Conservation (phyloP, 2,797 vertebrate genomes). For the Apodemus agrarius region DNA sequence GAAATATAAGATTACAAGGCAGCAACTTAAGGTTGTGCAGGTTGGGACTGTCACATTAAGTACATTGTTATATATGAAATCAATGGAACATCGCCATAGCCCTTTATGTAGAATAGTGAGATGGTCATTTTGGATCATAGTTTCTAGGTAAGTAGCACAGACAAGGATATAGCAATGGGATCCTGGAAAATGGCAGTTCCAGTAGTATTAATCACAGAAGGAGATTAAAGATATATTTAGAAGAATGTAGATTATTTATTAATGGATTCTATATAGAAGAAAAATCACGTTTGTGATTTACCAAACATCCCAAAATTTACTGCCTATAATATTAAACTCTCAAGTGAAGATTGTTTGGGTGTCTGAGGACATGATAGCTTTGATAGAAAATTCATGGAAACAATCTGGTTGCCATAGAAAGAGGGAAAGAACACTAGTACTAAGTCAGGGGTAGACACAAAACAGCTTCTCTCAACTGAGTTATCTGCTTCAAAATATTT, state of each 20-base stretch:
- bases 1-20: not conserved
- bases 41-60: not conserved
- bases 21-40: not conserved
- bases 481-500: not conserved
- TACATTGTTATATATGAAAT: not conserved
- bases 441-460: not conserved
- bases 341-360: not conserved
- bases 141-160: not conserved
- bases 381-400: not conserved
- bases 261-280: not conserved
- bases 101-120: not conserved
- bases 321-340: not conserved
- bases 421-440: not conserved
- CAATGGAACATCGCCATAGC: not conserved
- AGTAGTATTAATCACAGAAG: not conserved
- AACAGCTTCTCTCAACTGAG: not conserved
- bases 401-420: constrained; percentile 7
- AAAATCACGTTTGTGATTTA: not conserved
- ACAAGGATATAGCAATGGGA: not conserved
- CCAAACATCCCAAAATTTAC: not conserved
- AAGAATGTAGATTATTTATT: constrained; percentile 5
- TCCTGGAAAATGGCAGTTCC: not conserved
- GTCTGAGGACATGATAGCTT: not conserved
- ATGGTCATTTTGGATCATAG: not conserved
- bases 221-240: constrained; percentile 2